Percentiles rank a stretch among this genome's conserved stretches.
phyloP scores from a whole-genome alignment of 2,113 vertebrate species.

The Hylia prasina region DNA sequence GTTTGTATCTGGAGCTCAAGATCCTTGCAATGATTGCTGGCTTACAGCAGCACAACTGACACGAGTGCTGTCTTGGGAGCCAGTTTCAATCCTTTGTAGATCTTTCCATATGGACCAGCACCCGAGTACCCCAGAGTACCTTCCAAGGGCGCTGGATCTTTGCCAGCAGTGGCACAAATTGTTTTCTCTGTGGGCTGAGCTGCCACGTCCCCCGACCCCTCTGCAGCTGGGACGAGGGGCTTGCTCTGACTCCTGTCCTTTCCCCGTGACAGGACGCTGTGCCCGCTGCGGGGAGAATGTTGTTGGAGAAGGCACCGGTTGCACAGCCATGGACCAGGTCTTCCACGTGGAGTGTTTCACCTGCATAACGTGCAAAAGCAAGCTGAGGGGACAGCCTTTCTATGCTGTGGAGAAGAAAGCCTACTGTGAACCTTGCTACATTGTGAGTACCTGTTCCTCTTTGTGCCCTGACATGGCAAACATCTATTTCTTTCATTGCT shows the following conservation, averaged over 20 bases:
- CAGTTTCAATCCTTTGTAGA: not conserved
- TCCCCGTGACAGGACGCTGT: slow-evolving; percentile 82
- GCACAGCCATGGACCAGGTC: slow-evolving; percentile 98
- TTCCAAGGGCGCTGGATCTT: not conserved
- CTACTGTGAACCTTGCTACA: slow-evolving; percentile 96
- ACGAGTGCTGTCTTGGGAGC: not conserved
- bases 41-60: not conserved
- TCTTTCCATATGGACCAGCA: not conserved
- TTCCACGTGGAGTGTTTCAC: slow-evolving; percentile 95
- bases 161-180: not conserved
- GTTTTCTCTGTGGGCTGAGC: not conserved
- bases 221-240: not conserved
- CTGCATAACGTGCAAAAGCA: slow-evolving; percentile 88
- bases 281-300: slow-evolving; percentile 95
- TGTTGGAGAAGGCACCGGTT: slow-evolving; percentile 93
- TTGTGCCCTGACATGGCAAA: not conserved
- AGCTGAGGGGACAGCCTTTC: slow-evolving; percentile 95
- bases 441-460: slow-evolving; percentile 77
- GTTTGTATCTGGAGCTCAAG: not conserved
- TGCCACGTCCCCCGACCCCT: accelerated
- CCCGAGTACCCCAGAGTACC: not conserved
- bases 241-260: not conserved
- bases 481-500: not conserved
- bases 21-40: accelerated
- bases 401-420: slow-evolving; percentile 97